A percentile compares a stretch with the other conserved stretches of the same genome.
phyloP scores from a whole-genome alignment of 2,797 vertebrate species.

The Parotocinclus haroldoi region DNA sequence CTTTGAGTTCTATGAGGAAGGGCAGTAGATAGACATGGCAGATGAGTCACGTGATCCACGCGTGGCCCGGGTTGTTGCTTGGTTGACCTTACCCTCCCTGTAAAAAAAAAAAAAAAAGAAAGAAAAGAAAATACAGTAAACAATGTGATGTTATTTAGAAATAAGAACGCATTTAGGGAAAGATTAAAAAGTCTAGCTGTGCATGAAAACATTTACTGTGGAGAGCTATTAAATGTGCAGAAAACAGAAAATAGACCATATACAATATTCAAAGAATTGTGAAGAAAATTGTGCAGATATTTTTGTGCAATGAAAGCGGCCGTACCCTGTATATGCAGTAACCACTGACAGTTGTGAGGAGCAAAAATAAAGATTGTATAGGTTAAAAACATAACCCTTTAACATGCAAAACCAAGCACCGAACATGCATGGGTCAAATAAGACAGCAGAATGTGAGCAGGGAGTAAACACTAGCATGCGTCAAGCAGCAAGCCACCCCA shows the following conservation, averaged over 20 bases:
- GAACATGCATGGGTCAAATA: constrained; percentile 59
- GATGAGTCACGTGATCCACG: constrained; percentile 19
- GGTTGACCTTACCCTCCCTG: constrained; percentile 38
- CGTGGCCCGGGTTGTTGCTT: constrained; percentile 22
- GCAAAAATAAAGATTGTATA: constrained; percentile 11
- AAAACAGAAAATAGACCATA: constrained; percentile 64
- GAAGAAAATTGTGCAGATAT: constrained; percentile 48
- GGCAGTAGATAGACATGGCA: constrained; percentile 62
- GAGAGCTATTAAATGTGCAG: neutral
- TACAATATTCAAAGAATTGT: constrained; percentile 52
- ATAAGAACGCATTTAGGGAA: neutral
- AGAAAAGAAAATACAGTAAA: constrained; percentile 50
- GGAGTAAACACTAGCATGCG: constrained; percentile 50
- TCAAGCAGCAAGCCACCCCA: constrained; percentile 39
- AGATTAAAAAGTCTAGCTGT: constrained; percentile 5
- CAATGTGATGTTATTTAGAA: constrained; percentile 18
- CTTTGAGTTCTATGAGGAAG: constrained; percentile 61
- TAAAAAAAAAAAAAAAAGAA: constrained; percentile 18
- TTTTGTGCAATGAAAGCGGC: constrained; percentile 58
- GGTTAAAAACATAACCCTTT: too few species aligned
- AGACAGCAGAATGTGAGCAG: constrained; percentile 15
- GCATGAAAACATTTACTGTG: constrained; percentile 15
- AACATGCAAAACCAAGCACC: constrained; percentile 66
- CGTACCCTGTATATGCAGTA: constrained; percentile 77
- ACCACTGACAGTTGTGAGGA: constrained; percentile 52